Conservation (phyloP, 2,797 vertebrate species). For the Pyrocephalus nanus region DNA sequence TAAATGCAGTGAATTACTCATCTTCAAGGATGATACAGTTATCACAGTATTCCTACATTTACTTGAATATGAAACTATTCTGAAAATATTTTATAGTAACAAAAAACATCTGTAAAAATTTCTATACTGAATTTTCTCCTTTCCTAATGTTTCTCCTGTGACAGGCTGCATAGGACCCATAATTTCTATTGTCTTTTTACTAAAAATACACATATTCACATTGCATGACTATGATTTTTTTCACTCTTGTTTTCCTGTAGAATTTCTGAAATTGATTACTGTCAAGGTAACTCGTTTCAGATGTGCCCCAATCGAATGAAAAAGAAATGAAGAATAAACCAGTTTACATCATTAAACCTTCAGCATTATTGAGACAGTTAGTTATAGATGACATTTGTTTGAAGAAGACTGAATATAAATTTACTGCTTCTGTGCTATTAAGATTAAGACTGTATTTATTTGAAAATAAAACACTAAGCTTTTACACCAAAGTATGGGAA, state of each 20-base stretch:
- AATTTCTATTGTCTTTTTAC: not conserved
- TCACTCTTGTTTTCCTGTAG: not conserved
- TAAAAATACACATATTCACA: not conserved
- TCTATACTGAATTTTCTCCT: not conserved
- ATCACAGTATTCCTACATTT: not conserved
- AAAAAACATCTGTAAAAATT: not conserved
- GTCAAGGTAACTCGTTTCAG: conserved; percentile 20
- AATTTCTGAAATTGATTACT: conserved; percentile 29
- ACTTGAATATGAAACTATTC: not conserved
- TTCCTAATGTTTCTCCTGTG: not conserved
- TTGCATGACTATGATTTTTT: not conserved
- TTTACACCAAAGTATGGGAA: not conserved
- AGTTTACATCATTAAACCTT: conserved; percentile 9
- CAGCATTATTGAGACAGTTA: not conserved
- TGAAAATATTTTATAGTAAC: not conserved
- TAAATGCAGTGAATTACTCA: not conserved
- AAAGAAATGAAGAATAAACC: not conserved
- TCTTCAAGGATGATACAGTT: not conserved
- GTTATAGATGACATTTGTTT: conserved; percentile 44
- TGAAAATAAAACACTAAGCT: not conserved
- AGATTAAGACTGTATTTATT: not conserved
- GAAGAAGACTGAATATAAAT: not conserved
- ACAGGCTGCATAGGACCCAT: not conserved
- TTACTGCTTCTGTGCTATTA: not conserved
- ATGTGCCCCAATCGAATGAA: not conserved